Evolutionary conservation across 2,113 vertebrate species (phyloP).

Genomic region (Platysteira castanea): DNA sequence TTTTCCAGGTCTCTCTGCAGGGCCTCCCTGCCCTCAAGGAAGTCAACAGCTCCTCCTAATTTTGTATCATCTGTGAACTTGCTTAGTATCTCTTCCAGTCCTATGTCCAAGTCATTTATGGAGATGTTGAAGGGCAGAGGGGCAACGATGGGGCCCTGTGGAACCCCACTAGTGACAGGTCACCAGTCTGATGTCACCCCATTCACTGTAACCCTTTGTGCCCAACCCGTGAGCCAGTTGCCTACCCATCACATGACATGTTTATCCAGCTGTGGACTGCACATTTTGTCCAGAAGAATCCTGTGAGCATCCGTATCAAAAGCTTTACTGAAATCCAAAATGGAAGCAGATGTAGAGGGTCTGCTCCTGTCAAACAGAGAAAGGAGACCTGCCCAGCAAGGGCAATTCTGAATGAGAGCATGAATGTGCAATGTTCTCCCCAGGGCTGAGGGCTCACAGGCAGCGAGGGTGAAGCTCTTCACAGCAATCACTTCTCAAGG

Average conservation of each 20-base stretch:
- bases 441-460: accelerated
- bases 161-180: background rate
- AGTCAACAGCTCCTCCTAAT: background rate
- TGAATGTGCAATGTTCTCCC: background rate
- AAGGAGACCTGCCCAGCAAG: background rate
- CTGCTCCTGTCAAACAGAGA: background rate
- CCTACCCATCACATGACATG: too few relatives aligned
- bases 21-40: background rate
- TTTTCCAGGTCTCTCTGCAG: background rate
- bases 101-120: background rate
- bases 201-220: background rate
- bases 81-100: background rate
- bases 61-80: background rate
- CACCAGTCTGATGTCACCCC: background rate
- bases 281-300: background rate
- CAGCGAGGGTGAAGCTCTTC: accelerated
- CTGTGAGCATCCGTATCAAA: background rate
- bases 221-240: background rate
- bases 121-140: background rate
- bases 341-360: accelerated
- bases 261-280: background rate
- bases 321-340: background rate
- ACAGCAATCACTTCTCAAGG: background rate
- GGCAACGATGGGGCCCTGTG: background rate
- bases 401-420: background rate